A percentile compares a stretch with the other conserved stretches of the same genome.
Evolutionary conservation across 2,888 invertebrate species (phyloP).

Genomic region (Acrocyrtus sp.): DNA sequence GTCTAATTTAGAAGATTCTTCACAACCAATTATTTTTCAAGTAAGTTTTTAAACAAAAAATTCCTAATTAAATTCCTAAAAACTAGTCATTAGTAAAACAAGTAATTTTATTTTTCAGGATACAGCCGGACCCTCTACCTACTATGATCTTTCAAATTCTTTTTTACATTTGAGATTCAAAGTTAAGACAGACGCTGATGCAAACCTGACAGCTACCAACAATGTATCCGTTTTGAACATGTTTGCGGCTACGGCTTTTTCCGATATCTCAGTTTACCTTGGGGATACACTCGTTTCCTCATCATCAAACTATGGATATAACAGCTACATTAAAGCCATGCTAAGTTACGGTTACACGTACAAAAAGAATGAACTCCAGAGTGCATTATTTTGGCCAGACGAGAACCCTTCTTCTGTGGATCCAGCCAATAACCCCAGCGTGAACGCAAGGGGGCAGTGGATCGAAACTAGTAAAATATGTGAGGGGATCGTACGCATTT

Average conservation of each 20-base stretch:
- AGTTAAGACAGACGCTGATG: neutral
- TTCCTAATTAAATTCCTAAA: no score
- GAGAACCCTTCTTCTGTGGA: neutral
- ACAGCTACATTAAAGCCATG: neutral
- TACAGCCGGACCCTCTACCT: neutral
- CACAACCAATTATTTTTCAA: neutral
- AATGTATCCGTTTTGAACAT: neutral
- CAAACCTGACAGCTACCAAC: neutral
- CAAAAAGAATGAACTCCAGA: neutral
- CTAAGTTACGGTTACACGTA: neutral
- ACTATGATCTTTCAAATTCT: neutral
- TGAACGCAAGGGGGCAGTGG: neutral
- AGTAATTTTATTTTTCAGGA: neutral
- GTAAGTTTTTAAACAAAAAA: no score
- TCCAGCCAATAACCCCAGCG: neutral
- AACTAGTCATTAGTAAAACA: neutral
- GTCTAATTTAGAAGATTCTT: neutral
- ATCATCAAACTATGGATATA: neutral
- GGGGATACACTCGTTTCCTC: neutral
- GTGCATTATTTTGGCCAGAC: neutral
- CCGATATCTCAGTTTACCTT: neutral
- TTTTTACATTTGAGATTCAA: neutral
- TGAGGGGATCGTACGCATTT: neutral
- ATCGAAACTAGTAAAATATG: neutral
- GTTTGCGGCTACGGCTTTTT: neutral